Evolutionary conservation across 2,113 vertebrate genomes (phyloP).

Genomic region (Harpagus bidentatus): DNA sequence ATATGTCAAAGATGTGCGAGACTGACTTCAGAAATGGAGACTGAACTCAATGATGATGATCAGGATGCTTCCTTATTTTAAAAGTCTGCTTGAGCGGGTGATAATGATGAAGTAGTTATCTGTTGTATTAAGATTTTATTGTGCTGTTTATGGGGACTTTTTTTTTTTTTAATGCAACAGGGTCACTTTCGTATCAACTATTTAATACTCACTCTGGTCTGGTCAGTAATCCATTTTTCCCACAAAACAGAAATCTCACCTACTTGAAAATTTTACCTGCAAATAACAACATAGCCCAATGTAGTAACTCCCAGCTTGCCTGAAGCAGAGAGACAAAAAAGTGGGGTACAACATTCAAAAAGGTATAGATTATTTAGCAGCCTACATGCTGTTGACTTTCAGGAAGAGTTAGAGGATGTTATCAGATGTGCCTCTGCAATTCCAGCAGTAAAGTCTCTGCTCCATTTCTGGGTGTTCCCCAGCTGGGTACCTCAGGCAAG

Average conservation of each 20-base stretch:
- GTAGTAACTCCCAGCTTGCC: neutral
- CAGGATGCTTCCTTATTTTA: neutral
- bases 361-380: neutral
- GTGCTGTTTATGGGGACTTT: neutral
- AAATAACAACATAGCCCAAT: neutral
- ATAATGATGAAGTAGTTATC: neutral
- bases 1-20: neutral
- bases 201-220: neutral
- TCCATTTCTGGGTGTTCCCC: neutral
- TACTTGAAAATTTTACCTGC: neutral
- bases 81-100: neutral
- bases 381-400: neutral
- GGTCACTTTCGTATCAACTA: neutral
- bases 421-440: neutral
- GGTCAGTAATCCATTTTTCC: neutral
- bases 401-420: neutral
- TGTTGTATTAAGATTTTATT: neutral
- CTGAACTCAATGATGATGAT: neutral
- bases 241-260: neutral
- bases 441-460: neutral
- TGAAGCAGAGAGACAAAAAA: neutral
- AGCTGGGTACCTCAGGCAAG: neutral
- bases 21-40: neutral
- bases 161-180: neutral
- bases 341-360: neutral